Conservation (phyloP, 2,888 invertebrate species). For the Lasioglossum pauxillum region DNA sequence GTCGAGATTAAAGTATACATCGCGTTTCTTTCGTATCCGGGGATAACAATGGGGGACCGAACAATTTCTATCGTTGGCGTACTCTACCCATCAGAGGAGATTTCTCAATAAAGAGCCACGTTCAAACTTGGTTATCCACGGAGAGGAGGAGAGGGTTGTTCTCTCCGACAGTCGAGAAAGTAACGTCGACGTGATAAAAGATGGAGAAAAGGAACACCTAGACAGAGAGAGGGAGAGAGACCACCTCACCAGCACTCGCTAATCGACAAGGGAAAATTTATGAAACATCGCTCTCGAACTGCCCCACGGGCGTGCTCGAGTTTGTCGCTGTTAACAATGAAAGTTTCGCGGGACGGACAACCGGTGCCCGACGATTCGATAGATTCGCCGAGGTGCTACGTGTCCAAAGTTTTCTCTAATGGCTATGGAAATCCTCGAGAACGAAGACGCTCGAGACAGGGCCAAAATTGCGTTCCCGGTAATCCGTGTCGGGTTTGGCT, state of each 20-base stretch:
- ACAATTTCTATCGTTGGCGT: slow-evolving; percentile 28
- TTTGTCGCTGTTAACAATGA: slow-evolving; percentile 35
- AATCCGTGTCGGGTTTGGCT: slow-evolving; percentile 23
- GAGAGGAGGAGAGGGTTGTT: neutral
- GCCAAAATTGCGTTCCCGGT: slow-evolving; percentile 20
- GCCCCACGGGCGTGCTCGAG: slow-evolving; percentile 21
- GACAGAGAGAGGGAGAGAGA: neutral
- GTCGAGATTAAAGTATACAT: slow-evolving; percentile 47
- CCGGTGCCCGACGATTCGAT: slow-evolving; percentile 25
- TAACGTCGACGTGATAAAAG: slow-evolving; percentile 2
- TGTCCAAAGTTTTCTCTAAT: slow-evolving; percentile 31
- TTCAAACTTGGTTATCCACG: slow-evolving; percentile 35
- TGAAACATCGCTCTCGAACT: slow-evolving; percentile 19
- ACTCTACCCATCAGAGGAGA: slow-evolving; percentile 17
- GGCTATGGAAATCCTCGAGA: slow-evolving; percentile 32
- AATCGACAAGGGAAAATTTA: slow-evolving; percentile 16
- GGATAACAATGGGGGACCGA: slow-evolving; percentile 41
- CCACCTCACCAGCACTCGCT: neutral
- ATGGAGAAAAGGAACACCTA: neutral
- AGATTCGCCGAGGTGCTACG: slow-evolving; percentile 14
- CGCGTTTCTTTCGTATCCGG: slow-evolving; percentile 7
- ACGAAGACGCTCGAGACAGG: slow-evolving; percentile 19
- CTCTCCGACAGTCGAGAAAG: neutral
- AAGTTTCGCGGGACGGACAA: slow-evolving; percentile 27
- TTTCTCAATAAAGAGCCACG: slow-evolving; percentile 25